phyloP scores from a whole-genome alignment of 2,797 vertebrate species.

The Podarcis siculus region DNA sequence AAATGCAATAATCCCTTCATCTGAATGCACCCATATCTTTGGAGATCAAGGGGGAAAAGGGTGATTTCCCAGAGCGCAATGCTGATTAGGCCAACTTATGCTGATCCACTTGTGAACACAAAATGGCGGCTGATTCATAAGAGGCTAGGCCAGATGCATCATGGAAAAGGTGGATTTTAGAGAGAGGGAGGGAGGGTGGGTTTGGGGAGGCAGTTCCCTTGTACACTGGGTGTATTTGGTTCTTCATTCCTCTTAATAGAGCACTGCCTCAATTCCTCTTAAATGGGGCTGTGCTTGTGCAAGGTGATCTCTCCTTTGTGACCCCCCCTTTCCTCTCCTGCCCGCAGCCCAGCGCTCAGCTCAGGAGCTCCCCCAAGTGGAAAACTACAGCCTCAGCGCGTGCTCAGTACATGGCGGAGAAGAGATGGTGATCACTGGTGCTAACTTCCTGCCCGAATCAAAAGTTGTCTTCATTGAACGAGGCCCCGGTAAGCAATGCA shows the following conservation, averaged over 20 bases:
- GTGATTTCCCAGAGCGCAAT: too few species aligned
- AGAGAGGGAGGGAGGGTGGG: too few species aligned
- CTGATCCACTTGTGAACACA: too few species aligned
- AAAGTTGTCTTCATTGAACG: slow-evolving; percentile 92
- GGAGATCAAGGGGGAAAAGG: too few species aligned
- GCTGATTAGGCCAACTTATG: too few species aligned
- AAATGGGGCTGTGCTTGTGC: background rate
- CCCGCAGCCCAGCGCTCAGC: slow-evolving; percentile 91
- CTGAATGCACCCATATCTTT: too few species aligned
- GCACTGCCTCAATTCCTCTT: too few species aligned
- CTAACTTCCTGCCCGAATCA: slow-evolving; percentile 90
- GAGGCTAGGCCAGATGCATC: too few species aligned
- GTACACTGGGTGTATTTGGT: background rate
- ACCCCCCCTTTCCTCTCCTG: background rate
- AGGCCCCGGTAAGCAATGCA: slow-evolving; percentile 82
- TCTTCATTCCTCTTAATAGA: background rate
- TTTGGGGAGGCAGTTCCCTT: too few species aligned
- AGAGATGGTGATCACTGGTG: slow-evolving; percentile 87
- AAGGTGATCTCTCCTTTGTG: background rate
- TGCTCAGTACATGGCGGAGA: slow-evolving; percentile 89
- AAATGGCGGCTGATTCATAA: too few species aligned
- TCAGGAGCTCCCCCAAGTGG: slow-evolving; percentile 92
- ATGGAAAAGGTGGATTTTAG: too few species aligned
- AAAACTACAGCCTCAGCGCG: slow-evolving; percentile 86
- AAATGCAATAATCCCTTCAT: too few species aligned